A percentile compares a stretch with the other conserved stretches of the same genome.
phyloP scores from a whole-genome alignment of 1,140 invertebrate genomes.

The Episyrphus balteatus region DNA sequence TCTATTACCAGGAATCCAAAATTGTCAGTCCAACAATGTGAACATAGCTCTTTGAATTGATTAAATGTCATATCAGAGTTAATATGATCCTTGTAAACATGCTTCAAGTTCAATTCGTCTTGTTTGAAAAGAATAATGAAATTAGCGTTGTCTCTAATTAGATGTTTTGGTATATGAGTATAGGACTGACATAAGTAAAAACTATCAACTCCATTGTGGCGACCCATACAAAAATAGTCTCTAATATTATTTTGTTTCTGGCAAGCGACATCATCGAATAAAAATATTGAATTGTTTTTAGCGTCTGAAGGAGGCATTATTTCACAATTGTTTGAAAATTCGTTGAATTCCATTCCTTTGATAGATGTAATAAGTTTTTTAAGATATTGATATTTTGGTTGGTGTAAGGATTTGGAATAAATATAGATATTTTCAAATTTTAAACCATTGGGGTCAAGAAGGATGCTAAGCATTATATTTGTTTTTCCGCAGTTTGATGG shows the following conservation, averaged over 20 bases:
- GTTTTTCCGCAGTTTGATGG: constrained; percentile 33
- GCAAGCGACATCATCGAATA: constrained; percentile 35
- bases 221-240: constrained; percentile 32
- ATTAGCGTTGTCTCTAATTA: constrained; percentile 37
- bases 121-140: constrained; percentile 34
- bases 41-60: constrained; percentile 25
- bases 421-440: constrained; percentile 35
- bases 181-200: constrained; percentile 36
- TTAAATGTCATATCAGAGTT: constrained; percentile 29
- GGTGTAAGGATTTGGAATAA: constrained; percentile 32
- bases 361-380: constrained; percentile 17
- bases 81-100: constrained; percentile 36
- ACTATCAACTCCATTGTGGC: constrained; percentile 27
- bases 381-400: constrained; percentile 29
- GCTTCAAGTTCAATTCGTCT: constrained; percentile 36
- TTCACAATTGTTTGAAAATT: constrained; percentile 20
- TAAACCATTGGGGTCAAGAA: constrained; percentile 24
- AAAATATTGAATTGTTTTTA: constrained; percentile 23
- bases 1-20: constrained; percentile 25
- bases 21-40: constrained; percentile 21
- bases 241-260: constrained; percentile 30
- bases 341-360: constrained; percentile 18
- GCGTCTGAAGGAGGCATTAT: constrained; percentile 16
- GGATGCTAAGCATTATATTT: constrained; percentile 23
- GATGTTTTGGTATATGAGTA: constrained; percentile 34